Percentiles rank a stretch among this genome's conserved stretches.
Conservation (phyloP, 2,888 invertebrate species). For the Pollenia griseotomentosa region DNA sequence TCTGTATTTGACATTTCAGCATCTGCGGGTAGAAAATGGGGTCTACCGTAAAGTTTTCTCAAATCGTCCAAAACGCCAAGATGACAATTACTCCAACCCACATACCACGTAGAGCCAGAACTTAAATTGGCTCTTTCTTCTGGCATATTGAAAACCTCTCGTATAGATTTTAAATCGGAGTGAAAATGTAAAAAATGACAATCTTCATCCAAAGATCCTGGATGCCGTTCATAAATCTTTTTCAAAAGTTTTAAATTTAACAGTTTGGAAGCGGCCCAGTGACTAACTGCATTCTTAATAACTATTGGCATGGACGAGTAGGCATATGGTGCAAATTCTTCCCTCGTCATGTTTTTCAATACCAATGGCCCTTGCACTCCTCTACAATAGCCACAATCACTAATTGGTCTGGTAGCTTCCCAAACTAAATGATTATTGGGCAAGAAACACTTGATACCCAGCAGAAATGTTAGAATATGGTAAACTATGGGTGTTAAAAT, state of each 20-base stretch:
- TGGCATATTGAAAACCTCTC: slow-evolving; percentile 92
- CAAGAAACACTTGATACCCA: slow-evolving; percentile 90
- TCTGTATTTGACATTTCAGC: slow-evolving; percentile 95
- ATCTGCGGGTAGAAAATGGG: slow-evolving; percentile 94
- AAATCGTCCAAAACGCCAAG: slow-evolving; percentile 90
- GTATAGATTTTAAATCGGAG: slow-evolving; percentile 90
- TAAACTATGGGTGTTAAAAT: slow-evolving; percentile 83
- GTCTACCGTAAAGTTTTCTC: slow-evolving; percentile 90
- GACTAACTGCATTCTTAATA: slow-evolving; percentile 89
- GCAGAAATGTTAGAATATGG: slow-evolving; percentile 82
- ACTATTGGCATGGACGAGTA: slow-evolving; percentile 92
- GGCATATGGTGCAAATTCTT: slow-evolving; percentile 89
- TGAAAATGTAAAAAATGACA: slow-evolving; percentile 95
- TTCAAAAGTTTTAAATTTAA: slow-evolving; percentile 89
- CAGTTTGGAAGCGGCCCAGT: slow-evolving; percentile 90
- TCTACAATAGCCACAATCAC: slow-evolving; percentile 91
- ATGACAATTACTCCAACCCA: slow-evolving; percentile 97
- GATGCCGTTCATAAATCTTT: slow-evolving; percentile 88
- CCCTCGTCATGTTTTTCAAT: slow-evolving; percentile 88
- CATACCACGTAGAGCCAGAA: slow-evolving; percentile 92
- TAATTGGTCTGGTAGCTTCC: slow-evolving; percentile 93
- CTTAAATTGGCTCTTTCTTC: slow-evolving; percentile 86
- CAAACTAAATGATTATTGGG: slow-evolving; percentile 93
- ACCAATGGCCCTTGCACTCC: slow-evolving; percentile 88
- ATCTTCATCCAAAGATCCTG: slow-evolving; percentile 90